phyloP scores from a whole-genome alignment of 2,113 vertebrate genomes.

The Rhynchopsitta pachyrhyncha region DNA sequence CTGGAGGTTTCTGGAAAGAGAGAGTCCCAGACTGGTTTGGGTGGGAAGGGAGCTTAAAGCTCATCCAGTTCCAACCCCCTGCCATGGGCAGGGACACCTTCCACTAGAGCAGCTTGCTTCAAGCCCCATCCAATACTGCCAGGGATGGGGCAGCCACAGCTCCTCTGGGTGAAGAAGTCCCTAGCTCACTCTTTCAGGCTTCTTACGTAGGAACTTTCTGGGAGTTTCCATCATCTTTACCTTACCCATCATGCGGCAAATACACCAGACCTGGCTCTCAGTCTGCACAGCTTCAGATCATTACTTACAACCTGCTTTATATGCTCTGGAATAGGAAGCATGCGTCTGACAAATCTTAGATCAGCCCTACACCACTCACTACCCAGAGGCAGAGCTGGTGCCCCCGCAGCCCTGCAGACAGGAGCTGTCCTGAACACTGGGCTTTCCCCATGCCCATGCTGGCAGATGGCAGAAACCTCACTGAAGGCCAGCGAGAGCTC shows the following conservation, averaged over 20 bases:
- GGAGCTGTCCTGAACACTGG: rapidly evolving
- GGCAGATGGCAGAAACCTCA: background rate
- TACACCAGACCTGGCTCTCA: rapidly evolving
- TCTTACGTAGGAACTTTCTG: background rate
- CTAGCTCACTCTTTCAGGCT: background rate
- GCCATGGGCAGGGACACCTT: background rate
- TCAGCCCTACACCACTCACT: rapidly evolving
- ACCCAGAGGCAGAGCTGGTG: background rate
- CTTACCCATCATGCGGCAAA: background rate
- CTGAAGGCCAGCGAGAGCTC: background rate
- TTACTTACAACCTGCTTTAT: rapidly evolving
- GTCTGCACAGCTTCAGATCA: background rate
- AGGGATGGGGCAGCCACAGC: background rate
- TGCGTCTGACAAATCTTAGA: background rate
- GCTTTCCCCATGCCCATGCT: rapidly evolving
- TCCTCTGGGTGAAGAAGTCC: background rate
- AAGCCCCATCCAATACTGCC: background rate
- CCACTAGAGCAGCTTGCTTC: background rate
- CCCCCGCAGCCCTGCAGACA: background rate
- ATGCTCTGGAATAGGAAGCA: background rate
- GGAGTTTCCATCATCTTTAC: background rate
- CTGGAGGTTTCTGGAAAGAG: background rate
- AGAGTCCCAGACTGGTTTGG: background rate
- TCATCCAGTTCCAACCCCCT: background rate
- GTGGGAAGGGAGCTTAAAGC: background rate